phyloP scores from a whole-genome alignment of 2,113 vertebrate genomes.

The Apodemus sylvaticus region DNA sequence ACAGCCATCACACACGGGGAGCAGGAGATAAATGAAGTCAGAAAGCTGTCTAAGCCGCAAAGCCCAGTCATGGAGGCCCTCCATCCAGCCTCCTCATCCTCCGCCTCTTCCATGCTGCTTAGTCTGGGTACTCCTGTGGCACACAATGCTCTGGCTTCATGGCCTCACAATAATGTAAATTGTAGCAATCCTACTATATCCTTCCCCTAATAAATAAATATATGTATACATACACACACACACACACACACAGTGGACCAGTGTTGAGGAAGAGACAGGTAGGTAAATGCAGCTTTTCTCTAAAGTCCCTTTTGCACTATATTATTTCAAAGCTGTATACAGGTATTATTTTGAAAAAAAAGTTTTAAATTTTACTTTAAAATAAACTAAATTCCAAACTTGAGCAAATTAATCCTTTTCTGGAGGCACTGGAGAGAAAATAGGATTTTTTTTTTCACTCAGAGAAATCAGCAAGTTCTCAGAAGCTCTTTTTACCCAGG shows the following conservation, averaged over 20 bases:
- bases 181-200: background rate
- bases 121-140: background rate
- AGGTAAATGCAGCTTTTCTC: background rate
- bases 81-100: no score
- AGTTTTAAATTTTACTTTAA: slow-evolving; percentile 18
- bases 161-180: background rate
- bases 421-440: slow-evolving; percentile 53
- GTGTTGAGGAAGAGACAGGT: background rate
- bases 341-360: slow-evolving; percentile 41
- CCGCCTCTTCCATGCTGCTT: background rate
- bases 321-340: slow-evolving; percentile 22
- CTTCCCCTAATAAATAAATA: background rate
- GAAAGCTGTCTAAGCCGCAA: background rate
- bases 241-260: background rate
- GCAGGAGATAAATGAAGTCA: background rate
- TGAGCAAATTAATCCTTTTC: slow-evolving; percentile 54
- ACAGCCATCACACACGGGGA: background rate
- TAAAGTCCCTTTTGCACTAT: background rate
- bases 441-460: background rate
- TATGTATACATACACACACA: background rate
- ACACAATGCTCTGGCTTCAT: background rate
- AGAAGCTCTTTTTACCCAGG: background rate
- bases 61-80: fast-evolving
- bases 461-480: slow-evolving; percentile 12
- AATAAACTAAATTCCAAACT: slow-evolving; percentile 60